Evolutionary conservation across 1,140 invertebrate genomes (phyloP), one percentile per base, ranked within the genome.

Genomic region (Lepidurus apus): DNA sequence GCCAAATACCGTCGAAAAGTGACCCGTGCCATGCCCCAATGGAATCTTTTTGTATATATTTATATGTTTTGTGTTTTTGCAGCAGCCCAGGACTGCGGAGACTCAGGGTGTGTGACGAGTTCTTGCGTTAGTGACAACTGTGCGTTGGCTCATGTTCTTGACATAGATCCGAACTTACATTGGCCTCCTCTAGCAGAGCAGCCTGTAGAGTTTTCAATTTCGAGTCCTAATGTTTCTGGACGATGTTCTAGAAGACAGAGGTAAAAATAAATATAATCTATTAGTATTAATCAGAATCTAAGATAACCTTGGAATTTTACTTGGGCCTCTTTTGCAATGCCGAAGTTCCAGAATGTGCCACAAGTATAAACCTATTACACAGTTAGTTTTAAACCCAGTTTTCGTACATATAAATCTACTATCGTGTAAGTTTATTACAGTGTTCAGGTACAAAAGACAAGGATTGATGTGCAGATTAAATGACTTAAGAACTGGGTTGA

Each of bases 181-280:
- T 65, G n/a, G 53, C 53, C 53, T 65, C 53, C 53, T 65, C 21
- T 65, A 65, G 53, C 53, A 11, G 53, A 65, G 21, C 53, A 65
- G 53, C 53, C 53, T n/a, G 53, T 65, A 65, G 53, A 65, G 53
- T 65, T 65, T 65, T 65, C 53, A 65, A 65, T 65, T 65, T 1
- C 53, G 0, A 65, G 8, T 17, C 53, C 53, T 7, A 21, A 17
- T 65, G 53, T 65, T 65, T 9, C 53, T 17, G 53, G 53, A 17
- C 17, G 53, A 65, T 65, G 53, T 17, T 65, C 53, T 9, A 65
- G 53, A 65, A 9, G 53, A 17, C 53, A 65, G n/a, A 21, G 53
- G 53, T 65, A 65, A 9, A 34, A 65, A 11, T 21, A 65, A 9
- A n/a, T 21, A 65, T 0, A 65, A 65, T 1, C 9, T 17, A 7